Evolutionary conservation across 2,888 invertebrate genomes (phyloP).

Genomic region (Epirrhoe alternata): DNA sequence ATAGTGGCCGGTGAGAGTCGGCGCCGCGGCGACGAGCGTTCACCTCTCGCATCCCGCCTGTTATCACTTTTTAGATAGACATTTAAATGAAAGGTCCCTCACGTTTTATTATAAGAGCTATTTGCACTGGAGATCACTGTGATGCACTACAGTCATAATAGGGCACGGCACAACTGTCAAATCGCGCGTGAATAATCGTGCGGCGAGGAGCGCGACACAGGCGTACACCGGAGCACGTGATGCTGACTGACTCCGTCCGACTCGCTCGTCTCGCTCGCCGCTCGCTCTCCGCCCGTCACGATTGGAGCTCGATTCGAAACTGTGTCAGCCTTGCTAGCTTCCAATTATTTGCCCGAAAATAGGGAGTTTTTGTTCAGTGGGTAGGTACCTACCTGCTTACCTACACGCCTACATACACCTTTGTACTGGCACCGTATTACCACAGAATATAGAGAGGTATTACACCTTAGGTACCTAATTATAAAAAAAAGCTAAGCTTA

Average conservation of each 20-base stretch:
- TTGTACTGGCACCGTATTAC: not conserved
- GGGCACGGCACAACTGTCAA: slow-evolving; percentile 76
- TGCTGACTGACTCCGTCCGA: slow-evolving; percentile 76
- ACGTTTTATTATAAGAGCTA: slow-evolving; percentile 61
- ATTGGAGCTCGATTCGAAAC: slow-evolving; percentile 61
- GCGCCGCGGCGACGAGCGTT: slow-evolving; percentile 83
- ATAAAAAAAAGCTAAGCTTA: too few species aligned
- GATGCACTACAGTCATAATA: slow-evolving; percentile 73
- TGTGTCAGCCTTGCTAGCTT: slow-evolving; percentile 63
- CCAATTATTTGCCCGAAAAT: slow-evolving; percentile 56
- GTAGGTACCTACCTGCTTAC: not conserved
- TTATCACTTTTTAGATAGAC: slow-evolving; percentile 60
- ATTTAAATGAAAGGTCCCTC: slow-evolving; percentile 54
- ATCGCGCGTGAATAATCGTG: slow-evolving; percentile 76
- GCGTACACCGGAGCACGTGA: slow-evolving; percentile 76
- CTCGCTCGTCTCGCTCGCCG: slow-evolving; percentile 50
- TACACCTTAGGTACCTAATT: not conserved
- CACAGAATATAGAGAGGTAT: too few species aligned
- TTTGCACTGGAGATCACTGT: slow-evolving; percentile 74
- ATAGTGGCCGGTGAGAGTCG: slow-evolving; percentile 83
- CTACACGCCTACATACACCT: not conserved
- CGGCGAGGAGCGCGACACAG: slow-evolving; percentile 57
- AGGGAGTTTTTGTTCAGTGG: slow-evolving; percentile 44
- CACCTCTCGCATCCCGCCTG: slow-evolving; percentile 79
- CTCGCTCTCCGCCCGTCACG: slow-evolving; percentile 51